phyloP scores from a whole-genome alignment of 2,888 invertebrate species.

The Boloria selene region DNA sequence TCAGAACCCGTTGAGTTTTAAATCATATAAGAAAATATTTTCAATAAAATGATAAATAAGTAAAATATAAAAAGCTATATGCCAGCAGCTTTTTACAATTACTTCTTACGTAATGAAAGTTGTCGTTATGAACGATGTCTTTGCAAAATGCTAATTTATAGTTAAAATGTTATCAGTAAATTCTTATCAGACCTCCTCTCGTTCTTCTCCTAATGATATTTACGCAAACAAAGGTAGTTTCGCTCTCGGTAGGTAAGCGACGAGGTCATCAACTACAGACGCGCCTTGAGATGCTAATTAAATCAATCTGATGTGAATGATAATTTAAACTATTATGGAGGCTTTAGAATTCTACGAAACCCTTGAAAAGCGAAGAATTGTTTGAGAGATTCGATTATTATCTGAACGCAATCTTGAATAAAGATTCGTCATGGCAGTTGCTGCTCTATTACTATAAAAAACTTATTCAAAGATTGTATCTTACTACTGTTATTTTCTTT shows the following conservation, averaged over 20 bases:
- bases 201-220: neutral
- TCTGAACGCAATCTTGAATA: neutral
- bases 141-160: slow-evolving; percentile 3
- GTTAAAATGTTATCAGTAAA: slow-evolving; percentile 4
- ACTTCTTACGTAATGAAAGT: too few relatives aligned
- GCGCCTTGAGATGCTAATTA: slow-evolving; percentile 15
- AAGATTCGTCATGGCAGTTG: neutral
- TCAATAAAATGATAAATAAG: too few relatives aligned
- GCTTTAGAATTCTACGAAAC: slow-evolving; percentile 1
- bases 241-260: slow-evolving; percentile 4
- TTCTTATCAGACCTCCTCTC: neutral
- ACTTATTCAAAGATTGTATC: too few relatives aligned
- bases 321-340: slow-evolving; percentile 12
- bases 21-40: too few relatives aligned
- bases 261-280: slow-evolving; percentile 17
- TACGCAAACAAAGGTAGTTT: slow-evolving; percentile 9
- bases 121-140: too few relatives aligned
- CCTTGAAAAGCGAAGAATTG: neutral
- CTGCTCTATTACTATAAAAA: too few relatives aligned
- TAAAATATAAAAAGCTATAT: too few relatives aligned
- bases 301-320: slow-evolving; percentile 14
- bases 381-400: neutral
- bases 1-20: too few relatives aligned
- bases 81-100: too few relatives aligned
- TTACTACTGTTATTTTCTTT: too few relatives aligned